Base-by-base conservation (phyloP, 2,797 vertebrate species). In the Tolypeutes matacus region DNA sequence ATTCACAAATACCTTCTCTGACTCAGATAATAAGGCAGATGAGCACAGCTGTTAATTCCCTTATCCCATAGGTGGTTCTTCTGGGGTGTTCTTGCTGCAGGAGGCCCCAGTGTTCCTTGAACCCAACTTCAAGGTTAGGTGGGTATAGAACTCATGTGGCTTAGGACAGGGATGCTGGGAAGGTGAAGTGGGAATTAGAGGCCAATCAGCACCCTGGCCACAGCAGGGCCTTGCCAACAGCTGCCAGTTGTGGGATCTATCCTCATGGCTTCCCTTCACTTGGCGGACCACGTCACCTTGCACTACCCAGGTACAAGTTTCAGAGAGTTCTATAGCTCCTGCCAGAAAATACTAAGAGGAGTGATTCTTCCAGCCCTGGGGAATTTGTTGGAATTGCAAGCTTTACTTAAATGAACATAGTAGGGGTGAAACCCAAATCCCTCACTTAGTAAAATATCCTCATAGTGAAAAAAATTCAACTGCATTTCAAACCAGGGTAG, bases 341-440 rank as follows among this genome's bases (percentile, higher is more conserved):
- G 76, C 27, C 12, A 69, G 82, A 62, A 92, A 51, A 53, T 27
- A n/a, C 29, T 76, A 51, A 77, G 49, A 85, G 34, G 51, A 83
- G 49, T 11, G 25, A 81, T 67, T 94, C 72, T 31, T 82, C 60
- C 13, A 76, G 76, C 73, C 75, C 51, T 49, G 56, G 51, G 53
- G 42, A 86, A 88, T 67, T 65, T 25, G 39, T 67, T 67, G 62
- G 78, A 69, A 49, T 53, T 90, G n/a, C 14, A 82, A 95, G 83
- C 27, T 83, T 49, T 70, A 65, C 31, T 76, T 81, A 62, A 89
- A 36, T 62, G 39, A 95, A 29, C 49, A 3, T 39, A 84, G 62
- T n/a, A 62, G 67, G 31, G 84, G 34, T 64, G 49, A 81, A 93
- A 81, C 15, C 34, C 86, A 95, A 90, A 85, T 60, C 39, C 56